A percentile compares a stretch with the other conserved stretches of the same genome.
phyloP scores from a whole-genome alignment of 1,140 invertebrate species.

The Physella acuta region DNA sequence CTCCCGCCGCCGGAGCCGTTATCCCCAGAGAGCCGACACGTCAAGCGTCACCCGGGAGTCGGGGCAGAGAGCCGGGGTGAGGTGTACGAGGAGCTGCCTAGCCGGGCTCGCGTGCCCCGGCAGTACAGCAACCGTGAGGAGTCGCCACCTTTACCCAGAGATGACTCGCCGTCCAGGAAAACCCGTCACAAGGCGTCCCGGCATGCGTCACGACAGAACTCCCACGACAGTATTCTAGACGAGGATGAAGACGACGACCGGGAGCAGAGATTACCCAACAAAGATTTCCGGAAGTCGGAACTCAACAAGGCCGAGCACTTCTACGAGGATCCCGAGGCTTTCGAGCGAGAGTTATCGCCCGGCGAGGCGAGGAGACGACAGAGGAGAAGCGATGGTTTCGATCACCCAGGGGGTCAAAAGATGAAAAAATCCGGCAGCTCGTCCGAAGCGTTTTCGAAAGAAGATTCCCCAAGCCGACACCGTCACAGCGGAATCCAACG shows the following conservation, averaged over 20 bases:
- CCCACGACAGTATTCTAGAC: constrained; percentile 42
- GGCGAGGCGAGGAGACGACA: constrained; percentile 13
- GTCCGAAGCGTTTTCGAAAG: constrained; percentile 46
- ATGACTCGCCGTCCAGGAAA: constrained; percentile 36
- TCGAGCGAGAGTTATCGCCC: constrained; percentile 27
- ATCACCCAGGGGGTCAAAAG: constrained; percentile 14
- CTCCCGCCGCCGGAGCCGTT: constrained; percentile 37
- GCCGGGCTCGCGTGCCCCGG: constrained; percentile 1
- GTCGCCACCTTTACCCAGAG: constrained; percentile 32
- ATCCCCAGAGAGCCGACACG: constrained; percentile 21
- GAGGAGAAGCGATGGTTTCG: constrained; percentile 26
- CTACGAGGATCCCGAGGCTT: constrained; percentile 35
- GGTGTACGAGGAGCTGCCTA: constrained; percentile 19
- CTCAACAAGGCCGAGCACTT: constrained; percentile 66
- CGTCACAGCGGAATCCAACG: constrained; percentile 21
- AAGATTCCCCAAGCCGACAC: constrained; percentile 44
- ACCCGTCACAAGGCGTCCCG: constrained; percentile 24
- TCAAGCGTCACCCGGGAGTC: constrained; percentile 33
- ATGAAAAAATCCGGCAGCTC: constrained; percentile 40
- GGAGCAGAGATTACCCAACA: constrained; percentile 62
- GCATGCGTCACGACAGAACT: constrained; percentile 29
- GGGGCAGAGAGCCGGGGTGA: constrained; percentile 28
- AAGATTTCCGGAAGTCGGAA: constrained; percentile 76
- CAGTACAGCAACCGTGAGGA: constrained; percentile 29
- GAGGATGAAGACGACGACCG: constrained; percentile 38